phyloP scores from a whole-genome alignment of 2,113 vertebrate genomes.

The Syngnathus scovelli region DNA sequence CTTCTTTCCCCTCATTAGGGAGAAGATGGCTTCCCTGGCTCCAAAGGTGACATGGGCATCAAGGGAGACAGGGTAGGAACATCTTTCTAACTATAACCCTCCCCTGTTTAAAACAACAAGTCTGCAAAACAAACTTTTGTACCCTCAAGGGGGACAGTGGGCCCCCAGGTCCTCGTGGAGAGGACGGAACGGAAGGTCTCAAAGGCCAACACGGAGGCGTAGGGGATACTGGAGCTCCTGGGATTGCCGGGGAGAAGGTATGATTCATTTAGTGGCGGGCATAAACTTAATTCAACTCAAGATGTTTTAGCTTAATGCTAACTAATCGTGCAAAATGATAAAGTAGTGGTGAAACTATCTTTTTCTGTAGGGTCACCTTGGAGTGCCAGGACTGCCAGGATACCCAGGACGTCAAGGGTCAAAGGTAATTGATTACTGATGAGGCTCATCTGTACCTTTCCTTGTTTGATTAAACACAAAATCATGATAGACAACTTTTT shows the following conservation, averaged over 20 bases:
- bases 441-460: slow-evolving; percentile 17
- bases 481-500: slow-evolving; percentile 60
- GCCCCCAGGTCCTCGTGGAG: slow-evolving; percentile 70
- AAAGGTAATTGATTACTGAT: slow-evolving; percentile 56
- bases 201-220: slow-evolving; percentile 78
- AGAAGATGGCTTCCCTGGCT: slow-evolving; percentile 88
- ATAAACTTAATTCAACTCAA: no score
- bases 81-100: neutral
- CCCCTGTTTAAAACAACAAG: neutral
- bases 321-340: no score
- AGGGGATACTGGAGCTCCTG: slow-evolving; percentile 74
- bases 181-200: slow-evolving; percentile 83
- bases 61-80: slow-evolving; percentile 83
- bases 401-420: slow-evolving; percentile 65
- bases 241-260: slow-evolving; percentile 85
- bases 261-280: no score
- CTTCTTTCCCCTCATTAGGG: slow-evolving; percentile 65
- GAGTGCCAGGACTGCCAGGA: slow-evolving; percentile 65
- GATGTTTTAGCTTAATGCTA: no score
- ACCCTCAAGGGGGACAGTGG: slow-evolving; percentile 76
- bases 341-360: neutral
- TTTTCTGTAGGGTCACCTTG: slow-evolving; percentile 57
- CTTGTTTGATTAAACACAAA: slow-evolving; percentile 31
- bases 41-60: slow-evolving; percentile 83
- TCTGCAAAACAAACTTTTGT: slow-evolving; percentile 1